phyloP scores from a whole-genome alignment of 1,140 invertebrate genomes.

The Sarcophaga bullata region DNA sequence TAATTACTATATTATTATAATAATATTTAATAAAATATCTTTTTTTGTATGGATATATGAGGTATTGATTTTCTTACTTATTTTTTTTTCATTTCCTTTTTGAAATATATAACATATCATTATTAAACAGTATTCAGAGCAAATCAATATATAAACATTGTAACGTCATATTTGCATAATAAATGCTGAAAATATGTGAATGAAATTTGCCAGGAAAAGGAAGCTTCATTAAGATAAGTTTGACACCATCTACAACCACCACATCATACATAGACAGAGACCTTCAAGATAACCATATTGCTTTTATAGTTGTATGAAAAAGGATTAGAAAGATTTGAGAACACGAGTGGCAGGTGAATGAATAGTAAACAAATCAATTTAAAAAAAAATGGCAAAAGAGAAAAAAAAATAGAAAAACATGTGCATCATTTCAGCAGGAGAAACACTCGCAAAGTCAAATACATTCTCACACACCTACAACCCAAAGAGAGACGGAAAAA shows the following conservation, averaged over 20 bases:
- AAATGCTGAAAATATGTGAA: conserved; percentile 20
- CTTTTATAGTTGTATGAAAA: not conserved
- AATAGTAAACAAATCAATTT: too few relatives aligned
- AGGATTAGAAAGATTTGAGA: too few relatives aligned
- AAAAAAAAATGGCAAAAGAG: not conserved
- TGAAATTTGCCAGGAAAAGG: too few relatives aligned
- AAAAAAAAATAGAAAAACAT: not conserved
- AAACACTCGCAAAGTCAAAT: not conserved
- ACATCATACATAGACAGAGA: not conserved
- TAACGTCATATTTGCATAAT: not conserved
- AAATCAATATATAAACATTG: not conserved
- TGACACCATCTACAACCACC: too few relatives aligned
- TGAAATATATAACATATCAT: too few relatives aligned
- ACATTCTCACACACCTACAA: not conserved
- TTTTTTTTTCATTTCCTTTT: too few relatives aligned
- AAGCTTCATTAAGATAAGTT: not conserved
- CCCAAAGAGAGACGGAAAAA: not conserved
- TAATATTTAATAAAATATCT: too few relatives aligned
- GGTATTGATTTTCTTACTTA: too few relatives aligned
- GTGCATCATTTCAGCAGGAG: not conserved
- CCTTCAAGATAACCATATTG: not conserved
- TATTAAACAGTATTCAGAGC: not conserved
- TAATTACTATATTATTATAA: not conserved
- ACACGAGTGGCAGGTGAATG: too few relatives aligned
- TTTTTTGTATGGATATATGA: too few relatives aligned